phyloP scores from a whole-genome alignment of 1,140 invertebrate genomes.

The Scaptomyza pallida region DNA sequence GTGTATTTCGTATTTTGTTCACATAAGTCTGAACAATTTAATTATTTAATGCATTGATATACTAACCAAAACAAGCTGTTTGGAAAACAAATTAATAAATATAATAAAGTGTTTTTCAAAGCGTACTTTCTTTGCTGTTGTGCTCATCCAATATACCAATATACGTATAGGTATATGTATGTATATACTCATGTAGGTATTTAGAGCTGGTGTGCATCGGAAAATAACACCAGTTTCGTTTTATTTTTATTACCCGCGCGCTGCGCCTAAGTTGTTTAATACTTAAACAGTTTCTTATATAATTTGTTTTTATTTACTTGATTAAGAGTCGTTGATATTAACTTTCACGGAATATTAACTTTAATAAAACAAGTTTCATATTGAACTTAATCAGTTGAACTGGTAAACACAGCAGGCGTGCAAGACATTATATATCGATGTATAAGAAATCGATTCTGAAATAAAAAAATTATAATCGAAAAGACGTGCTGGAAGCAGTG shows the following conservation, averaged over 20 bases:
- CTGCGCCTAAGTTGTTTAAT: neutral
- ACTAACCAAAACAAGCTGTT: neutral
- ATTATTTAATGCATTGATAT: neutral
- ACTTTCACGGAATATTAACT: conserved; percentile 26
- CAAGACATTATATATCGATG: neutral
- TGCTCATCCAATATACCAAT: neutral
- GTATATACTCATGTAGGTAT: neutral
- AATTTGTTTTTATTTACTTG: conserved; percentile 2
- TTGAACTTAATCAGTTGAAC: conserved; percentile 14
- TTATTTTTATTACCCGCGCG: neutral
- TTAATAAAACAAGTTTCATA: neutral
- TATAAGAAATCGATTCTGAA: neutral
- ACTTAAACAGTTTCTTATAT: no score
- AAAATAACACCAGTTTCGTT: neutral
- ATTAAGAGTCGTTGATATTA: neutral
- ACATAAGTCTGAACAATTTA: neutral
- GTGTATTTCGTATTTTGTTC: neutral
- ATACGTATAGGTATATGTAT: conserved; percentile 1
- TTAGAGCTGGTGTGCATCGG: neutral
- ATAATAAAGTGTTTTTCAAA: neutral
- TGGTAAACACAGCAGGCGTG: neutral
- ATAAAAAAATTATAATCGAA: no score
- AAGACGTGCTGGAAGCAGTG: no score
- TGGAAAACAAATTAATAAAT: neutral
- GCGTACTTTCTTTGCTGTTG: conserved; percentile 12